These are phyloP conservation scores for Acronicta leporina DNA, from an alignment of 2,888 invertebrate genomes.

Conservation along the genomic window DNA sequence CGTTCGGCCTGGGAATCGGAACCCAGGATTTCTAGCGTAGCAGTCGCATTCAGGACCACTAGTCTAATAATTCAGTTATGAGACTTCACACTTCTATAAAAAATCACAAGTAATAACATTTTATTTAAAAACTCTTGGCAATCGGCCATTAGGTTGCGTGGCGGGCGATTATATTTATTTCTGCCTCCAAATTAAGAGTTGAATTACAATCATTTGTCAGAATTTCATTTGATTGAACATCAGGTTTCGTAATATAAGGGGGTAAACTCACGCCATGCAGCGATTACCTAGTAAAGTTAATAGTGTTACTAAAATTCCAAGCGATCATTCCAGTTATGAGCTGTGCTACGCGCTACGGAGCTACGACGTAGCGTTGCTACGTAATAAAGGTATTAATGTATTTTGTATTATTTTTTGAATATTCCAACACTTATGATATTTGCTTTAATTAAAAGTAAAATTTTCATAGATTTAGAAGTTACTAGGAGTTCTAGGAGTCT, in stretches of 20 bases:
- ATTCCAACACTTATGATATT: not conserved
- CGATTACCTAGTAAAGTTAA: constrained; percentile 60
- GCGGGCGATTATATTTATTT: constrained; percentile 35
- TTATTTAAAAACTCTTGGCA: constrained; percentile 6
- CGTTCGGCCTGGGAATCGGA: no score
- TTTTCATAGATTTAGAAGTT: not conserved
- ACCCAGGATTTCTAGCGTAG: no score
- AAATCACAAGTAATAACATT: constrained; percentile 4
- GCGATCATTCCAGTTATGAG: constrained; percentile 36
- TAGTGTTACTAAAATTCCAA: constrained; percentile 46
- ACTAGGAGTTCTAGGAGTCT: no score
- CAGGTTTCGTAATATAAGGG: constrained; percentile 52
- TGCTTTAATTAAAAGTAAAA: not conserved
- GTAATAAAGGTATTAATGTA: constrained; percentile 34
- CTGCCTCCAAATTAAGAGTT: constrained; percentile 42
- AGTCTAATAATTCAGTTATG: no score
- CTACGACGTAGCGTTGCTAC: constrained; percentile 46
- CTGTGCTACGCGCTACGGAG: constrained; percentile 47
- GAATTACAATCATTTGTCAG: constrained; percentile 46
- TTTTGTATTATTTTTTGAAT: constrained; percentile 6
- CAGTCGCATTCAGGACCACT: no score
- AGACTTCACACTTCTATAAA: no score
- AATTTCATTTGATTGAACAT: constrained; percentile 48
- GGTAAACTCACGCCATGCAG: constrained; percentile 59
- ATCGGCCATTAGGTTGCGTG: constrained; percentile 29